These are phyloP conservation scores for Meloidogyne floridensis DNA, from an alignment of 1,140 invertebrate species.

Conservation along the genomic window DNA sequence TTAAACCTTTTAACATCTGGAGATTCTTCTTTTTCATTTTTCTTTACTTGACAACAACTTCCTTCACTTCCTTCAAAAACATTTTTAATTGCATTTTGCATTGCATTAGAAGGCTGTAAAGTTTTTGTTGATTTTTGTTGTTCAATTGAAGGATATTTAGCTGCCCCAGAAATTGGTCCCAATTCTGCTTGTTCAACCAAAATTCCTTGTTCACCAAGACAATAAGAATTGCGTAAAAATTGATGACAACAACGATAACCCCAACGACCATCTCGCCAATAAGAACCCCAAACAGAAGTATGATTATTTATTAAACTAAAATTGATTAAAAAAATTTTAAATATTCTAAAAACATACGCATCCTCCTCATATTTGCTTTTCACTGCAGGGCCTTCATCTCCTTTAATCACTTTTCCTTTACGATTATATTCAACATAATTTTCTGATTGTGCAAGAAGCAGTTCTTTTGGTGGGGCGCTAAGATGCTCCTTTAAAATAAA, in stretches of 20 bases:
- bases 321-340: background rate
- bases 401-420: constrained; percentile 82
- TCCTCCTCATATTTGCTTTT: constrained; percentile 93
- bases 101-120: background rate
- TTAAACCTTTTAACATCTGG: background rate
- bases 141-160: background rate
- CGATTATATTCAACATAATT: constrained; percentile 93
- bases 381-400: constrained; percentile 82
- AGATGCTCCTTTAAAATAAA: constrained; percentile 73
- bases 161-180: background rate
- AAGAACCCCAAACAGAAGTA: constrained; percentile 87
- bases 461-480: constrained; percentile 76
- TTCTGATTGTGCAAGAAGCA: constrained; percentile 91
- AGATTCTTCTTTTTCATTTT: background rate
- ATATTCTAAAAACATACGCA: constrained; percentile 46
- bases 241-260: constrained; percentile 92
- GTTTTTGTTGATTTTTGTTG: background rate
- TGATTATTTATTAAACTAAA: constrained; percentile 55
- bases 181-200: constrained; percentile 34
- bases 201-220: constrained; percentile 77
- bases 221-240: constrained; percentile 79
- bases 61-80: background rate
- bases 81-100: background rate
- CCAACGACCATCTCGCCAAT: constrained; percentile 87
- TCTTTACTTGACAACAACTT: background rate